These are phyloP conservation scores for Syrrhaptes paradoxus DNA, from an alignment of 2,113 vertebrate genomes.

Conservation along the genomic window DNA sequence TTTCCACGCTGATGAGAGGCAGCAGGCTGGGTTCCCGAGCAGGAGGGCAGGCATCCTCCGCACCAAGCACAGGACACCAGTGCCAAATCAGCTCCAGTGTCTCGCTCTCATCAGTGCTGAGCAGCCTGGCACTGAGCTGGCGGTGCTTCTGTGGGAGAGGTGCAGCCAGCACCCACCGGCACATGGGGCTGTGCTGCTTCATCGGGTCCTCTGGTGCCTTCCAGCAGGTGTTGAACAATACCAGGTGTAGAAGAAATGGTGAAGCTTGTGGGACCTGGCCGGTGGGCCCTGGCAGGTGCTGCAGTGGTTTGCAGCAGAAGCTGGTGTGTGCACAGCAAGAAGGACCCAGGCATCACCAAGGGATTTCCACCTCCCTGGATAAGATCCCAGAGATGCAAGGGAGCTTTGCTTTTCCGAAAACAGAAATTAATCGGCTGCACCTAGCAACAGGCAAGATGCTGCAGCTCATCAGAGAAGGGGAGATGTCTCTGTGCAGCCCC, in stretches of 20 bases:
- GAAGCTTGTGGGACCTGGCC: not conserved
- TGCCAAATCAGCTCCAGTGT: not conserved
- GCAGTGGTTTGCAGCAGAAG: not conserved
- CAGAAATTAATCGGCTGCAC: not conserved
- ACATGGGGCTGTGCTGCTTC: not conserved
- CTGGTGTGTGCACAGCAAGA: not conserved
- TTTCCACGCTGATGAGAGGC: not conserved
- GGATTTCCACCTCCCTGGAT: not conserved
- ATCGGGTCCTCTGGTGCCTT: not conserved
- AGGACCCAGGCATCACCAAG: not conserved
- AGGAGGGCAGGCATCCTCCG: not conserved
- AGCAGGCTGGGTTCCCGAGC: not conserved
- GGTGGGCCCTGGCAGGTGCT: not conserved
- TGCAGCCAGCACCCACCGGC: not conserved
- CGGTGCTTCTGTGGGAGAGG: fast-evolving
- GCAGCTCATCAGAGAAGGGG: not conserved
- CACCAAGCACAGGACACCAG: not conserved
- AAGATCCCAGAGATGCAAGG: not conserved
- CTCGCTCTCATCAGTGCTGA: not conserved
- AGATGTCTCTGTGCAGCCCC: not conserved
- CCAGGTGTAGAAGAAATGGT: not conserved
- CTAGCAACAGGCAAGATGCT: not conserved
- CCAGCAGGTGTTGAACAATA: not conserved
- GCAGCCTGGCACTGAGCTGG: not conserved
- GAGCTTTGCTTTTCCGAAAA: not conserved